A percentile compares a stretch with the other conserved stretches of the same genome.
Evolutionary conservation across 2,113 vertebrate genomes (phyloP).

Genomic region (Ranitomeya variabilis): DNA sequence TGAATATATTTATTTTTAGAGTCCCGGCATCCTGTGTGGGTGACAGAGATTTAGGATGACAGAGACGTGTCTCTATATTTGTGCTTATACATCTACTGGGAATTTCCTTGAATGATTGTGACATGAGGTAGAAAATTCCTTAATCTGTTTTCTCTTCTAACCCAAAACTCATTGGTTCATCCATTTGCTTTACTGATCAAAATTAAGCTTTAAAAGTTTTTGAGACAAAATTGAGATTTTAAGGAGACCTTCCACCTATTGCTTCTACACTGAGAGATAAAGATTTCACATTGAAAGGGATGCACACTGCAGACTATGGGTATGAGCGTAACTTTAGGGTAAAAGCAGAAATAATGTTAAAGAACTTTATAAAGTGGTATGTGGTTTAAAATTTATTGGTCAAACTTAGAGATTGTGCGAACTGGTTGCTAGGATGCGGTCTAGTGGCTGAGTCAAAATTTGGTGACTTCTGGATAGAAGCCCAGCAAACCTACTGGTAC

Average conservation of each 20-base stretch:
- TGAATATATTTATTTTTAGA: not conserved
- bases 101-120: slow-evolving; percentile 12
- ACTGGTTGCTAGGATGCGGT: too few relatives aligned
- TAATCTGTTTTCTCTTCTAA: slow-evolving; percentile 6
- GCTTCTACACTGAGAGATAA: not conserved
- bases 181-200: slow-evolving; percentile 3
- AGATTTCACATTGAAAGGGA: not conserved
- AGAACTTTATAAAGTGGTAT: not conserved
- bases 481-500: too few relatives aligned
- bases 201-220: not conserved
- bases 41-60: slow-evolving; percentile 13
- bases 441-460: too few relatives aligned
- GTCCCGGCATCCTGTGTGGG: not conserved
- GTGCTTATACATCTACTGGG: not conserved
- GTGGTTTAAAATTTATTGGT: not conserved
- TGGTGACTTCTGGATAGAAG: too few relatives aligned
- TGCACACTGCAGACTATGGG: not conserved
- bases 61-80: not conserved
- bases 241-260: not conserved
- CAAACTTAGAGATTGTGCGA: not conserved
- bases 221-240: slow-evolving; percentile 6
- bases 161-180: slow-evolving; percentile 20
- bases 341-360: not conserved
- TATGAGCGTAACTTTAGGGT: not conserved
- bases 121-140: slow-evolving; percentile 19